phyloP scores from a whole-genome alignment of 1,140 invertebrate genomes.

The Dendrolimus punctatus region DNA sequence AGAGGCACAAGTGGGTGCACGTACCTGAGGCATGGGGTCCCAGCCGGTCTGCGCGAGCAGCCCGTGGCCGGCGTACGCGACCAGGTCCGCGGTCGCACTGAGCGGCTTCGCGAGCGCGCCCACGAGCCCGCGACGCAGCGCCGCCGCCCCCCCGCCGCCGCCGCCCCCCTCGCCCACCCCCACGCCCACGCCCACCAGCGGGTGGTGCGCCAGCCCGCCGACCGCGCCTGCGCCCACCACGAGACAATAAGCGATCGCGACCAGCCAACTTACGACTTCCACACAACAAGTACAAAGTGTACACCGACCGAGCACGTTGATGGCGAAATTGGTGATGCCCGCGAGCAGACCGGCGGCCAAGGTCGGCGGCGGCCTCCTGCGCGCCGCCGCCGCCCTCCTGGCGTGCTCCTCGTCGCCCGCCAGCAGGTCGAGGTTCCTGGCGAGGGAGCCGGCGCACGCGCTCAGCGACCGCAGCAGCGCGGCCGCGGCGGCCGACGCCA shows the following conservation, averaged over 20 bases:
- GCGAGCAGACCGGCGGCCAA: conserved; percentile 87
- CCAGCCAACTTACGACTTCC: too few species aligned
- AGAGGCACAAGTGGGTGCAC: too few species aligned
- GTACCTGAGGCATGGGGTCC: conserved; percentile 51
- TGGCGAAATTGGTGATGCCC: conserved; percentile 90
- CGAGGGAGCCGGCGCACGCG: conserved; percentile 92
- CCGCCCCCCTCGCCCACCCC: conserved; percentile 78
- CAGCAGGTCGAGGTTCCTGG: conserved; percentile 91
- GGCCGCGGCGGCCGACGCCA: conserved; percentile 87
- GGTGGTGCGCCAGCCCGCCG: conserved; percentile 94
- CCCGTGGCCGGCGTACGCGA: conserved; percentile 93
- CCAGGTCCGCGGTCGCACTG: conserved; percentile 93
- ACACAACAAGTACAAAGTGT: too few species aligned
- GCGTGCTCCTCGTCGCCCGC: conserved; percentile 90
- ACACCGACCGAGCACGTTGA: conserved; percentile 92
- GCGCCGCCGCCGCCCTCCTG: conserved; percentile 81
- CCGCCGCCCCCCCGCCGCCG: conserved; percentile 84
- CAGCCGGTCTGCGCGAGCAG: conserved; percentile 86
- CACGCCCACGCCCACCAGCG: conserved; percentile 88
- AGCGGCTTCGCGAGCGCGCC: conserved; percentile 88
- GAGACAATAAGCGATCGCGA: too few species aligned
- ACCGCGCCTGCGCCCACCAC: conserved; percentile 81
- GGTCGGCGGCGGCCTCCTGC: conserved; percentile 82
- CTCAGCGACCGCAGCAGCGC: conserved; percentile 86
- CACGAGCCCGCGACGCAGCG: conserved; percentile 84